Percentiles rank a stretch among this genome's conserved stretches.
Conservation (phyloP, 2,888 invertebrate genomes). For the Tetramorium bicarinatum region DNA sequence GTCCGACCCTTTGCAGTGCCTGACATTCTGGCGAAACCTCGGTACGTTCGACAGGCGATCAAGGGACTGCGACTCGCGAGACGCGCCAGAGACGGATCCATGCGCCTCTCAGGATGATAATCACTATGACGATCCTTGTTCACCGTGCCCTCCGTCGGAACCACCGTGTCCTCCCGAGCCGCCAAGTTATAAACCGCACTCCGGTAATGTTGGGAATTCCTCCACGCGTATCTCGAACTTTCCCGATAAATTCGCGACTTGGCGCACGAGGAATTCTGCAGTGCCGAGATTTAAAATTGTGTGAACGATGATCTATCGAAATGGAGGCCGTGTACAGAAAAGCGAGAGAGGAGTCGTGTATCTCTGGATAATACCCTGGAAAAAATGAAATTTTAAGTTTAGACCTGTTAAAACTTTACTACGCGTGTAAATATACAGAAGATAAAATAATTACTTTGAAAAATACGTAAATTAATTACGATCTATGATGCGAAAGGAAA, state of each 20-base stretch:
- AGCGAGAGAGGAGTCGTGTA: neutral
- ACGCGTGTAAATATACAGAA: neutral
- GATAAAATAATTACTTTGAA: slow-evolving; percentile 7
- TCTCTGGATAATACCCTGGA: neutral
- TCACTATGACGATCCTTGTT: neutral
- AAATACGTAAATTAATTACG: neutral
- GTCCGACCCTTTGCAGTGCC: neutral
- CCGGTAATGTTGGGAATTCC: slow-evolving; percentile 25
- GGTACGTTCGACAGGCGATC: neutral
- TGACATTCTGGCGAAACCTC: slow-evolving; percentile 18
- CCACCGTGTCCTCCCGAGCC: neutral
- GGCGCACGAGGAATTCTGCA: neutral
- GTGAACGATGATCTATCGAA: slow-evolving; percentile 4
- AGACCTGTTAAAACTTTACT: neutral
- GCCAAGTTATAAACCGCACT: neutral
- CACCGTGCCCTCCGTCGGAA: neutral
- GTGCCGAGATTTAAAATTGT: slow-evolving; percentile 13
- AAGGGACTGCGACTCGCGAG: neutral
- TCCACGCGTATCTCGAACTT: slow-evolving; percentile 23
- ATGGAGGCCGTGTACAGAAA: neutral
- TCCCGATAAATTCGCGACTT: slow-evolving; percentile 17
- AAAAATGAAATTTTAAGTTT: neutral
- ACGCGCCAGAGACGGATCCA: neutral
- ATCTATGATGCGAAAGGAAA: neutral
- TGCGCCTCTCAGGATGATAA: slow-evolving; percentile 5